Conservation (phyloP, 1,140 invertebrate species). For the Ips nitidus region DNA sequence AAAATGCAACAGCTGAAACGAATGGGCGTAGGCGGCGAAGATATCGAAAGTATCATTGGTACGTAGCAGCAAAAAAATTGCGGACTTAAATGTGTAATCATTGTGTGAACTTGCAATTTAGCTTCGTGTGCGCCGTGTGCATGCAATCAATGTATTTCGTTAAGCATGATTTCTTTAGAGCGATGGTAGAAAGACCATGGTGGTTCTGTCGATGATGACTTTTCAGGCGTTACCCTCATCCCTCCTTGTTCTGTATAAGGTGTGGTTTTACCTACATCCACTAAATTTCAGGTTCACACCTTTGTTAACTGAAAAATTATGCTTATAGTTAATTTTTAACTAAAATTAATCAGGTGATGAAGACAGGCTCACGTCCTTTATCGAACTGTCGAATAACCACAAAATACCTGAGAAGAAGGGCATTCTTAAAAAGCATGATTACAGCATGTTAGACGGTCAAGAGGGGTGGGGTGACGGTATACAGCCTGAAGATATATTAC, state of each 20-base stretch:
- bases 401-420: conserved; percentile 84
- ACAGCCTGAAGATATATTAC: conserved; percentile 70
- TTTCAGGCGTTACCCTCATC: conserved; percentile 9
- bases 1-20: conserved; percentile 73
- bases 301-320: background rate
- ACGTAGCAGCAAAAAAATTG: conserved; percentile 33
- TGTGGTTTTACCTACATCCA: background rate
- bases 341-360: conserved; percentile 64
- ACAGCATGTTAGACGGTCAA: conserved; percentile 73
- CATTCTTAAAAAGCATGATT: conserved; percentile 83
- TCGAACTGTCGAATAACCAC: conserved; percentile 76
- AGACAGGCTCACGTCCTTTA: conserved; percentile 73
- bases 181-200: background rate
- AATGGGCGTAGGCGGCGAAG: conserved; percentile 66
- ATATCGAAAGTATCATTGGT: conserved; percentile 73
- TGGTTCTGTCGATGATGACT: background rate
- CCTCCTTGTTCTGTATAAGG: background rate
- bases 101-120: conserved; percentile 31
- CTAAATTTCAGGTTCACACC: conserved; percentile 30
- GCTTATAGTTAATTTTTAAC: background rate
- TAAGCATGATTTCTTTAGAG: background rate
- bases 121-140: background rate
- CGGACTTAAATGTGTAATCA: no score
- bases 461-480: conserved; percentile 71
- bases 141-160: background rate